These are phyloP conservation scores for Harpegnathos saltator DNA, from an alignment of 1,140 invertebrate genomes.

Conservation along the genomic window DNA sequence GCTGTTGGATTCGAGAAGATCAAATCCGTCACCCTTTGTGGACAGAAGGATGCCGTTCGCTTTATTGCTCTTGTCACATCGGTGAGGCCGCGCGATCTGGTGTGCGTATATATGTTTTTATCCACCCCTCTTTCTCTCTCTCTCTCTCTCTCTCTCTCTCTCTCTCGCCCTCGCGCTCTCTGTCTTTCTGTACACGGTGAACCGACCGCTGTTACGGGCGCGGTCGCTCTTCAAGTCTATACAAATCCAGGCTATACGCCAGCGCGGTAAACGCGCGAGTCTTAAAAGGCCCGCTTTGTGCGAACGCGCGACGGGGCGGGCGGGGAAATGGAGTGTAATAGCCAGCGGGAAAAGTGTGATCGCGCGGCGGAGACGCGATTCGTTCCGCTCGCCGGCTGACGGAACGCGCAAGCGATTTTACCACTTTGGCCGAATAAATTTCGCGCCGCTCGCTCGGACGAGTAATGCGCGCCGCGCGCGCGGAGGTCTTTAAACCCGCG, in stretches of 20 bases:
- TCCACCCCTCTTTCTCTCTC: not conserved
- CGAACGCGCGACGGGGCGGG: not conserved
- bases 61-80: conserved; percentile 66
- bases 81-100: not conserved
- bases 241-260: conserved; percentile 46
- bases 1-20: conserved; percentile 65
- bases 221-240: conserved; percentile 53
- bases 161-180: not conserved
- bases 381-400: not conserved
- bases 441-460: not conserved
- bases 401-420: conserved; percentile 10
- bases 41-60: conserved; percentile 65
- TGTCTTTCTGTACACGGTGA: conserved; percentile 38
- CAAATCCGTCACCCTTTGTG: conserved; percentile 71
- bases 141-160: not conserved
- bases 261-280: conserved; percentile 28
- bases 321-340: conserved; percentile 40
- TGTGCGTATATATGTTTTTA: not conserved
- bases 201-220: conserved; percentile 46
- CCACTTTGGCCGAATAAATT: conserved; percentile 2
- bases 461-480: too few species aligned
- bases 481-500: too few species aligned
- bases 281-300: conserved; percentile 67
- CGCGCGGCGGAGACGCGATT: conserved; percentile 18
- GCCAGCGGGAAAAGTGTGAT: conserved; percentile 56